Evolutionary conservation across 2,888 invertebrate species (phyloP).

Genomic region (Lysandra bellargus): DNA sequence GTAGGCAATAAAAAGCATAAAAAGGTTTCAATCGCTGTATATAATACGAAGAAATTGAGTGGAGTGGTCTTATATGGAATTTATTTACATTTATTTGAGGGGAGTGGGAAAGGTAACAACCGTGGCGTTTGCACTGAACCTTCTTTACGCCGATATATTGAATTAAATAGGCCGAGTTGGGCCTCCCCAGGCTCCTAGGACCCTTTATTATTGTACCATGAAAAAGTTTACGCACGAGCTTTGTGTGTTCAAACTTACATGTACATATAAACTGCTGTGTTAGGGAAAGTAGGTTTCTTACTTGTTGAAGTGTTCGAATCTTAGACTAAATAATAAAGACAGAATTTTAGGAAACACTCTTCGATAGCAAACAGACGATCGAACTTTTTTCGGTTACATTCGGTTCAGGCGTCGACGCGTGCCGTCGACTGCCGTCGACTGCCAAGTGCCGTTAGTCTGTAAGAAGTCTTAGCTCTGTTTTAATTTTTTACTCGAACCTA

Average conservation of each 20-base stretch:
- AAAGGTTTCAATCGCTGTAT: neutral
- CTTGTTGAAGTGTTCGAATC: neutral
- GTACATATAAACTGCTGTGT: neutral
- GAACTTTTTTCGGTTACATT: too few species aligned
- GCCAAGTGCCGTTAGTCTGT: too few species aligned
- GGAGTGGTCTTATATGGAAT: conserved; percentile 21
- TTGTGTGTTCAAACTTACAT: conserved; percentile 11
- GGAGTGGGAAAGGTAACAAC: conserved; percentile 21
- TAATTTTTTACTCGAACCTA: too few species aligned
- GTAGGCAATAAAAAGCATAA: conserved; percentile 15
- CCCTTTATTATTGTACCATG: conserved; percentile 29
- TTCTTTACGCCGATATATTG: conserved; percentile 27
- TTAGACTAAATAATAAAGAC: too few species aligned
- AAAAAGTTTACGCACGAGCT: conserved; percentile 7
- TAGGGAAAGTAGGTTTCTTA: neutral
- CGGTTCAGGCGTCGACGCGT: too few species aligned
- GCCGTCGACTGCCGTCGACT: too few species aligned
- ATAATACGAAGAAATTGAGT: conserved; percentile 16
- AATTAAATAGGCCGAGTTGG: conserved; percentile 21
- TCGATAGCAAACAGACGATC: too few species aligned
- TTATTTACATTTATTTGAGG: conserved; percentile 27
- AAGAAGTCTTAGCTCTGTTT: too few species aligned
- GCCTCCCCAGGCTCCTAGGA: neutral
- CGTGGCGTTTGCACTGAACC: conserved; percentile 21
- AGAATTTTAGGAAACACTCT: too few species aligned